Evolutionary conservation across 1,140 invertebrate genomes (phyloP).

Genomic region (Danaus melanippus): DNA sequence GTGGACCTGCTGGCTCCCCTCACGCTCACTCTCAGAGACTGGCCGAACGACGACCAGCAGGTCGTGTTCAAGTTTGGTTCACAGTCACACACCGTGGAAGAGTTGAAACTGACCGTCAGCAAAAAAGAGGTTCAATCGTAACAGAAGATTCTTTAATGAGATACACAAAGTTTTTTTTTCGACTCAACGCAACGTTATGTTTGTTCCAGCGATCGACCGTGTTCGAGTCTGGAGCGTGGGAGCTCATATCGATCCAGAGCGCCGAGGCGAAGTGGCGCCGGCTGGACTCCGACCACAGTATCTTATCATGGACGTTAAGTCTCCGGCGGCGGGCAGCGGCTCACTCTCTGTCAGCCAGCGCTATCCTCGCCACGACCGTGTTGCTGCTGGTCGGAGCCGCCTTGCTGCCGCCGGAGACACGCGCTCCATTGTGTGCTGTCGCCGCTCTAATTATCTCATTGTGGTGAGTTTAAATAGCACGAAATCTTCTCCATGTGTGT

Average conservation of each 20-base stretch:
- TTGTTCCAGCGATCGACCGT: constrained; percentile 28
- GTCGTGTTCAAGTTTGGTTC: constrained; percentile 44
- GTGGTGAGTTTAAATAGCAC: constrained; percentile 26
- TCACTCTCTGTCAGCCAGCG: constrained; percentile 28
- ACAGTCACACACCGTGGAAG: constrained; percentile 25
- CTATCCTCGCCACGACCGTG: constrained; percentile 26
- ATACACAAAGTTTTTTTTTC: background rate
- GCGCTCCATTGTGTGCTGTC: constrained; percentile 34
- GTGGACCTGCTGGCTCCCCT: constrained; percentile 40
- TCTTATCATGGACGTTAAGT: constrained; percentile 28
- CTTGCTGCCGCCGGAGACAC: constrained; percentile 32
- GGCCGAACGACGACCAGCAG: constrained; percentile 44
- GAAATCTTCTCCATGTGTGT: too few species aligned
- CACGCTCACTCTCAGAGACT: constrained; percentile 30
- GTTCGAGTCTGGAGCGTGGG: constrained; percentile 45
- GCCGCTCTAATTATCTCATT: constrained; percentile 36
- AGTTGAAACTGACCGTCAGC: constrained; percentile 29
- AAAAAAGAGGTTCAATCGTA: constrained; percentile 20
- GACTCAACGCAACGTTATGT: background rate
- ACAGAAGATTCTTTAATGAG: too few species aligned
- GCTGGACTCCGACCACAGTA: constrained; percentile 19
- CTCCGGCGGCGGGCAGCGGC: constrained; percentile 40
- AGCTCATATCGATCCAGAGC: constrained; percentile 28
- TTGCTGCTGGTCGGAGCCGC: constrained; percentile 34
- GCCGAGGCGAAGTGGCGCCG: constrained; percentile 14